Conservation (phyloP, 2,113 vertebrate species). For the Crotalus horridus region DNA sequence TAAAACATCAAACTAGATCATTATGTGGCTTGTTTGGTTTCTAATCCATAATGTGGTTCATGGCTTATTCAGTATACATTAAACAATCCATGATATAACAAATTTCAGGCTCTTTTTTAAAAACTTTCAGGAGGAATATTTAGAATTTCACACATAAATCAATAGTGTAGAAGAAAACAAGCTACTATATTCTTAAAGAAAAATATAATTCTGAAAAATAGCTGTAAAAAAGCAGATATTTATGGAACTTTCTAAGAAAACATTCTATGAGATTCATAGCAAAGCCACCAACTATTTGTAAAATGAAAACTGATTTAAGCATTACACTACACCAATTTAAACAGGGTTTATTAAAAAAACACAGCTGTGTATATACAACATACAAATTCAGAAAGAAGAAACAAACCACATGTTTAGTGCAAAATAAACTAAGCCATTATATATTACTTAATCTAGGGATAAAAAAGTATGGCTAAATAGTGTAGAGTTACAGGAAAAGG, state of each 20-base stretch:
- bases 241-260: background rate
- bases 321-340: background rate
- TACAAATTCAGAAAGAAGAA: background rate
- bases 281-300: background rate
- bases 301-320: background rate
- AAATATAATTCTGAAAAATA: background rate
- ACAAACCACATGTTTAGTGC: background rate
- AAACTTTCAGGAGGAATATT: background rate
- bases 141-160: background rate
- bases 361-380: background rate
- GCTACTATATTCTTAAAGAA: background rate
- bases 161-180: background rate
- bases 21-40: background rate
- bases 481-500: background rate
- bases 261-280: background rate
- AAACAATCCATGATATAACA: background rate
- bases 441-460: background rate
- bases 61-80: background rate
- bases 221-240: background rate
- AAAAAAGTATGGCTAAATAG: background rate
- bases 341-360: background rate
- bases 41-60: background rate
- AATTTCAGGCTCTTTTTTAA: background rate
- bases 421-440: background rate
- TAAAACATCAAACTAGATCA: background rate